Evolutionary conservation across 1,140 invertebrate species (phyloP).

Genomic region (Leptoteleia sp.): DNA sequence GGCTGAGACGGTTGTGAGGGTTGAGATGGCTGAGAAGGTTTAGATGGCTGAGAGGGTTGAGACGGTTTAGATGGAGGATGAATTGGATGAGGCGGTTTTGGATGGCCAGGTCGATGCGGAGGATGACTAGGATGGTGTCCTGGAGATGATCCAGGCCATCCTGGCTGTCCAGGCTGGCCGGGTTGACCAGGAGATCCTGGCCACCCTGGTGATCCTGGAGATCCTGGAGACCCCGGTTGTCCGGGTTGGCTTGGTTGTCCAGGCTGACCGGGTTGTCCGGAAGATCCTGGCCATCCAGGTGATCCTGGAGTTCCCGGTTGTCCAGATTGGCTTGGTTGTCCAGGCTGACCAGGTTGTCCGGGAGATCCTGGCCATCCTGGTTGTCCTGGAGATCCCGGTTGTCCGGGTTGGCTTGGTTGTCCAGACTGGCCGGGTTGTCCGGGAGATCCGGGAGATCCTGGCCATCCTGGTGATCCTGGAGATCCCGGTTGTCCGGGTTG

Average conservation of each 20-base stretch:
- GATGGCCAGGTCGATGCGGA: constrained; percentile 21
- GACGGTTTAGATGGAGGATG: constrained; percentile 20
- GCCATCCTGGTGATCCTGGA: constrained; percentile 1
- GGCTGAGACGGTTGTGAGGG: constrained; percentile 36
- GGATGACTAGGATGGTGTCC: constrained; percentile 2
- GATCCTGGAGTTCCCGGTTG: constrained; percentile 12
- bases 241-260: constrained; percentile 20
- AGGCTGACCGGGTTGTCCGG: constrained; percentile 5
- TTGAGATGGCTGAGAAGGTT: constrained; percentile 32
- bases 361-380: constrained; percentile 22
- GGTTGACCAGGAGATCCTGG: constrained; percentile 13
- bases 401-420: constrained; percentile 4
- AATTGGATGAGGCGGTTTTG: constrained; percentile 42
- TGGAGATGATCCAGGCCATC: constrained; percentile 19
- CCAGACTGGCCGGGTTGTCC: constrained; percentile 15
- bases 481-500: background rate
- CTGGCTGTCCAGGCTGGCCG: constrained; percentile 1
- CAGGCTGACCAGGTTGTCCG: constrained; percentile 1
- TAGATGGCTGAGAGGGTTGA: constrained; percentile 9
- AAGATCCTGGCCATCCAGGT: constrained; percentile 1
- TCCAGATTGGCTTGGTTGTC: constrained; percentile 8
- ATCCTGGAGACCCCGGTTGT: constrained; percentile 5
- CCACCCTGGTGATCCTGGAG: constrained; percentile 11
- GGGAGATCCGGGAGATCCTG: constrained; percentile 5
- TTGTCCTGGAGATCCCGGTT: constrained; percentile 7